Percentiles rank a stretch among this genome's conserved stretches.
phyloP scores from a whole-genome alignment of 2,888 invertebrate species.

The Parapristionchus giblindavisi region DNA sequence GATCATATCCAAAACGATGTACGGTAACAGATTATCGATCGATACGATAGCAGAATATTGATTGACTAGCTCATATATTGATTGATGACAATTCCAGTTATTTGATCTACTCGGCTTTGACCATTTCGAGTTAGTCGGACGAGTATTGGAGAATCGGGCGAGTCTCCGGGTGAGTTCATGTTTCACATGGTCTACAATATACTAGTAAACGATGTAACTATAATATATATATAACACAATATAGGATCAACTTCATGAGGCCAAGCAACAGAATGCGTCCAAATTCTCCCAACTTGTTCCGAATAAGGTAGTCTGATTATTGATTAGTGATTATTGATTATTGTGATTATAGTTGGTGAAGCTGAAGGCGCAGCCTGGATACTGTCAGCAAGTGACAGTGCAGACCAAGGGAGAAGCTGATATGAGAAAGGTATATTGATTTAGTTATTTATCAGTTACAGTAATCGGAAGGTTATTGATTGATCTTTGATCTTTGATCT shows the following conservation, averaged over 20 bases:
- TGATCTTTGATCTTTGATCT: background rate
- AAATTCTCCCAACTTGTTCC: slow-evolving; percentile 18
- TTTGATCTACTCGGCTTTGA: slow-evolving; percentile 90
- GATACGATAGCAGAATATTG: background rate
- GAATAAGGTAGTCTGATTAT: background rate
- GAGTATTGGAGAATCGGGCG: slow-evolving; percentile 77
- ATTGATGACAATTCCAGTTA: slow-evolving; percentile 72
- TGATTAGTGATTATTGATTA: too few relatives aligned
- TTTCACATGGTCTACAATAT: background rate
- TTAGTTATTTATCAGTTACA: background rate
- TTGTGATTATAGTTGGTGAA: too few relatives aligned
- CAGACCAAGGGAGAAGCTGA: slow-evolving; percentile 53
- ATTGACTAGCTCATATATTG: background rate
- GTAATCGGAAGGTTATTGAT: background rate
- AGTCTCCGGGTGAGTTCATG: slow-evolving; percentile 5
- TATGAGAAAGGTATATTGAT: slow-evolving; percentile 40
- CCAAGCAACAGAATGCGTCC: slow-evolving; percentile 24
- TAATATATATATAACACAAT: background rate
- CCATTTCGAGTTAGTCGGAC: slow-evolving; percentile 80
- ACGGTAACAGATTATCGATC: background rate
- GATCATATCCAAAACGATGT: slow-evolving; percentile 55
- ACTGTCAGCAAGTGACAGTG: slow-evolving; percentile 55
- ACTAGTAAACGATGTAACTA: background rate
- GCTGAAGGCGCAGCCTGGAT: too few relatives aligned
- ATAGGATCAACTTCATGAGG: slow-evolving; percentile 19